Conservation (phyloP, 2,113 vertebrate genomes). For the Cyprinodon tularosa region DNA sequence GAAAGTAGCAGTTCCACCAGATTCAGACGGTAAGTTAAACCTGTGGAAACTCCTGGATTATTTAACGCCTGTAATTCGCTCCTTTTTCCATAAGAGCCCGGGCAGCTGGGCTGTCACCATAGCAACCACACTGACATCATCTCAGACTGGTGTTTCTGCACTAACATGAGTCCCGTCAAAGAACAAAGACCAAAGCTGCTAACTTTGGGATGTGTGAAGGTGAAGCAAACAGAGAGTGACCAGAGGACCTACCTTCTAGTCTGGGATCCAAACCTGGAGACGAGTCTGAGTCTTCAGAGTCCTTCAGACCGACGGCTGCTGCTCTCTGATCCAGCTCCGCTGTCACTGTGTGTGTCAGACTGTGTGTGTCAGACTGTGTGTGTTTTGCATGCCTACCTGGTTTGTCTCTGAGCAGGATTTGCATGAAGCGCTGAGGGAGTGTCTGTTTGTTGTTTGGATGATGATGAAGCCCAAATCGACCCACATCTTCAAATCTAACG, state of each 20-base stretch:
- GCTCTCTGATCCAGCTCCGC: not conserved
- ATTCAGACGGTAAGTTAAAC: constrained; percentile 8
- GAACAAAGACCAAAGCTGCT: not conserved
- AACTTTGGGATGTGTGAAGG: not conserved
- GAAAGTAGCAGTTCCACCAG: not conserved
- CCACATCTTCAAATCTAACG: no score
- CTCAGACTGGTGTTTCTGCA: not conserved
- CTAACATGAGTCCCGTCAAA: not conserved
- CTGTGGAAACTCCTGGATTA: constrained; percentile 30
- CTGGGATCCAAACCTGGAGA: not conserved
- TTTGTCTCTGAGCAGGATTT: constrained; percentile 12
- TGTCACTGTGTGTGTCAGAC: not conserved
- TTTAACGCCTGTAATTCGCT: constrained; percentile 2
- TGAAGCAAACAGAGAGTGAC: no score
- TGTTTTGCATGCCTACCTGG: constrained; percentile 13
- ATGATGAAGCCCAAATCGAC: not conserved
- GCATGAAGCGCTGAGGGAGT: not conserved
- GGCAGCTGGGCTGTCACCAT: not conserved
- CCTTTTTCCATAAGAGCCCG: constrained; percentile 10
- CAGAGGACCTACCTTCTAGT: constrained; percentile 7
- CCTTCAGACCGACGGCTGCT: not conserved
- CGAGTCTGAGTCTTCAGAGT: not conserved
- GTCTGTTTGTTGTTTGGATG: not conserved
- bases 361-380: constrained; percentile 2
- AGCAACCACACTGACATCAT: not conserved